Evolutionary conservation across 2,113 vertebrate genomes (phyloP).

Genomic region (Xiphias gladius): DNA sequence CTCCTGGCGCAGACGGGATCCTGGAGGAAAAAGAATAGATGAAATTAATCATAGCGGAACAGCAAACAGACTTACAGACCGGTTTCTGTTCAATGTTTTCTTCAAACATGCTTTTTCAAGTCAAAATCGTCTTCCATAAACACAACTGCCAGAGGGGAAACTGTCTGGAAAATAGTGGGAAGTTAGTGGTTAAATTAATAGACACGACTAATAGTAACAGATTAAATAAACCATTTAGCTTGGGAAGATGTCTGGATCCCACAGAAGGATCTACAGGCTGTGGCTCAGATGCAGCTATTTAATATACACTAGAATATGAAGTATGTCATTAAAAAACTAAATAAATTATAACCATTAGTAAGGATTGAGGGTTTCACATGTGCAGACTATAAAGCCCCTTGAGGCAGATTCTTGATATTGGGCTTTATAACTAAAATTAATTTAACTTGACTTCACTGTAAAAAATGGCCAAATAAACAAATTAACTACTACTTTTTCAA

Average conservation of each 20-base stretch:
- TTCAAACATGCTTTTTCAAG: not conserved
- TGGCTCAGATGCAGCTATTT: not conserved
- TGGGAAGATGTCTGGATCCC: not conserved
- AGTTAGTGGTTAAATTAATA: constrained; percentile 1
- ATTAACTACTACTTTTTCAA: not conserved
- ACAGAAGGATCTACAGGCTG: not conserved
- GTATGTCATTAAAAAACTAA: not conserved
- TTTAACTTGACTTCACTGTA: not conserved
- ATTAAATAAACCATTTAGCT: not conserved
- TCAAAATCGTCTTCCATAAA: not conserved
- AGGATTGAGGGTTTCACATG: not conserved
- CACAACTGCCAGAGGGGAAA: not conserved
- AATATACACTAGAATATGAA: not conserved
- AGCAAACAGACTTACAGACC: not conserved
- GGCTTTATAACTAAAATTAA: not conserved
- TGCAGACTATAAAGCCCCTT: not conserved
- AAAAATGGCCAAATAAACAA: not conserved
- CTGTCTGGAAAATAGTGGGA: not conserved
- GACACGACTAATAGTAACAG: constrained; percentile 4
- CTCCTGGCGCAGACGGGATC: constrained; percentile 98
- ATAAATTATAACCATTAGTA: not conserved
- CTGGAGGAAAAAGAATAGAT: constrained; percentile 73
- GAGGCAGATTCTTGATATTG: not conserved
- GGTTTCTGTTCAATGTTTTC: not conserved
- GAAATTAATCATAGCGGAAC: constrained; percentile 5